Percentiles rank a stretch among this genome's conserved stretches.
Conservation (phyloP, 2,888 invertebrate genomes). For the Caenorhabditis sp. region DNA sequence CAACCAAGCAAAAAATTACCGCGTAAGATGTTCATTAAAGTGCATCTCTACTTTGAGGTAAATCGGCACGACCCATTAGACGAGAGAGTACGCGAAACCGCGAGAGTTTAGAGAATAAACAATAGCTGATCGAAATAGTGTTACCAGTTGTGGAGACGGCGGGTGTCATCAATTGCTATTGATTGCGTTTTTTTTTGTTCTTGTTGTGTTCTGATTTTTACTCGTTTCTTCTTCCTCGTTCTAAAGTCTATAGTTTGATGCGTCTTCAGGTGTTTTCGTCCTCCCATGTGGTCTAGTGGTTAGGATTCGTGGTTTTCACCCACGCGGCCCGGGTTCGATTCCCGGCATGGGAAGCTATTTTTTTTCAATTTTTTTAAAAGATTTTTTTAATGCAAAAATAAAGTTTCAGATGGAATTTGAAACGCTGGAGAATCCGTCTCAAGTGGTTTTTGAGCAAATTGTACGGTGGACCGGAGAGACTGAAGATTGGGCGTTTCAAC, state of each 20-base stretch:
- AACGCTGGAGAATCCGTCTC: conserved; percentile 31
- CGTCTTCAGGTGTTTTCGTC: conserved; percentile 4
- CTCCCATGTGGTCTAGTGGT: conserved; percentile 67
- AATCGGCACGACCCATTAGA: not conserved
- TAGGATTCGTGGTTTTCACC: conserved; percentile 68
- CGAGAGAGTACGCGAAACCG: not conserved
- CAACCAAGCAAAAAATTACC: not conserved
- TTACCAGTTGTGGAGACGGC: not conserved
- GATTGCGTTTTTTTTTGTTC: not conserved
- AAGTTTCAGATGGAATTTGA: conserved; percentile 14
- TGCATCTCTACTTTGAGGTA: conserved; percentile 1
- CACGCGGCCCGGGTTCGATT: conserved; percentile 68
- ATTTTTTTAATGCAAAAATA: not conserved
- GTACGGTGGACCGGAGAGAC: conserved; percentile 31
- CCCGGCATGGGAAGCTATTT: conserved; percentile 63
- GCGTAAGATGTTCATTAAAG: not conserved
- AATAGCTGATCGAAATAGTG: not conserved
- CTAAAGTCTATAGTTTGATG: no score
- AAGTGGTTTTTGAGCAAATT: conserved; percentile 33
- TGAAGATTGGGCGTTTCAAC: conserved; percentile 40
- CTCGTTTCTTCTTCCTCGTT: not conserved
- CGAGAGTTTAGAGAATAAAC: not conserved
- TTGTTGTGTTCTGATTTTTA: not conserved
- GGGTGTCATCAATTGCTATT: not conserved
- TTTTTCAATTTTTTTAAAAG: conserved; percentile 9